Evolutionary conservation across 2,113 vertebrate species (phyloP).

Genomic region (Ibidorhyncha struthersii): DNA sequence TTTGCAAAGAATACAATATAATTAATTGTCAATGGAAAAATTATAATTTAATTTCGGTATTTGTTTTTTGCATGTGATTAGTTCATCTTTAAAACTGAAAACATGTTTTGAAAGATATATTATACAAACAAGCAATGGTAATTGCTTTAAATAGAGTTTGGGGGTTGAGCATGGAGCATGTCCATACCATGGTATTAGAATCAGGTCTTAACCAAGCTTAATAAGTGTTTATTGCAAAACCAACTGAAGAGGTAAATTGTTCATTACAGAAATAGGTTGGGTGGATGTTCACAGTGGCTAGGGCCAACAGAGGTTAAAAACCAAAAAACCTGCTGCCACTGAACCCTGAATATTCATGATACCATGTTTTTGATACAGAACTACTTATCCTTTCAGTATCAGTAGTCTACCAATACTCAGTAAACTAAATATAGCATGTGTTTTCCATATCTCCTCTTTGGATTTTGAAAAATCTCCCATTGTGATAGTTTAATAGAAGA

Average conservation of each 20-base stretch:
- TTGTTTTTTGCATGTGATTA: not conserved
- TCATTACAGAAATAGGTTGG: not conserved
- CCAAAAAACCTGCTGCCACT: accelerated
- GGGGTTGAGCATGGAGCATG: not conserved
- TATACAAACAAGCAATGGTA: not conserved
- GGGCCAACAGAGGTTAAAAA: not conserved
- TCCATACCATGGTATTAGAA: not conserved
- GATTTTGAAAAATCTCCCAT: not conserved
- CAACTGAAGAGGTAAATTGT: not conserved
- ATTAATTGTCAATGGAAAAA: not conserved
- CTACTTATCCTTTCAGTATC: not conserved
- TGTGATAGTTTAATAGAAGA: not conserved
- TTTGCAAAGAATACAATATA: not conserved
- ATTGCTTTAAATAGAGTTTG: not conserved
- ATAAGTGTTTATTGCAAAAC: not conserved
- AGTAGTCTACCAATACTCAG: not conserved
- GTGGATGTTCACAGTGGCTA: not conserved
- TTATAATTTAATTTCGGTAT: not conserved
- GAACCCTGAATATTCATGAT: not conserved
- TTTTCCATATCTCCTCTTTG: not conserved
- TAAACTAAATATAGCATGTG: not conserved
- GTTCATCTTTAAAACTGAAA: not conserved
- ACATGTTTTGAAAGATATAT: not conserved
- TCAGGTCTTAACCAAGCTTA: not conserved
- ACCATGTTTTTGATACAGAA: not conserved